These are phyloP conservation scores for Ginglymostoma cirratum DNA, from an alignment of 2,113 vertebrate species.

Conservation along the genomic window DNA sequence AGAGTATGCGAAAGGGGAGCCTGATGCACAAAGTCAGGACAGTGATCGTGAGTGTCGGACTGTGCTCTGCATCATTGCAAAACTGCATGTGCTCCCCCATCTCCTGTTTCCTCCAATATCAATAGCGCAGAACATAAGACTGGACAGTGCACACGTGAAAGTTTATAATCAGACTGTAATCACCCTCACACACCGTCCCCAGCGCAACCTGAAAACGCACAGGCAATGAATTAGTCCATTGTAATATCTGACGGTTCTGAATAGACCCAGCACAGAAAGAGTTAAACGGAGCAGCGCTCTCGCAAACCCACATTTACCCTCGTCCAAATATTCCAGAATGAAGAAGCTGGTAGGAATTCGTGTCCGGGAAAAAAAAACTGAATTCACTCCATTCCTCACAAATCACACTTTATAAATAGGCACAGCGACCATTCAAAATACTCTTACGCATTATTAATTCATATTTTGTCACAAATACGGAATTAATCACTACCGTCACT, in stretches of 20 bases:
- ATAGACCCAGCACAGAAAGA: neutral
- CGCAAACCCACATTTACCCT: neutral
- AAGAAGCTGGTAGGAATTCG: neutral
- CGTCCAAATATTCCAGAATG: conserved; percentile 12
- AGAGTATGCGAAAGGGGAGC: too few species aligned
- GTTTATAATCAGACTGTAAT: too few species aligned
- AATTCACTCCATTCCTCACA: neutral
- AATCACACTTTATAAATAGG: neutral
- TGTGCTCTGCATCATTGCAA: neutral
- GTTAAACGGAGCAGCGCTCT: neutral
- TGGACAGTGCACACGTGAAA: too few species aligned
- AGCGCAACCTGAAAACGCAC: neutral
- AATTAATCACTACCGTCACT: neutral
- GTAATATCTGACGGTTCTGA: neutral
- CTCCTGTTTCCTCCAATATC: too few species aligned
- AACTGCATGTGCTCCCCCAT: neutral
- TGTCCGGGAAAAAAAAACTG: neutral
- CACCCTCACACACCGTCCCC: neutral
- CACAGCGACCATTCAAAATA: neutral
- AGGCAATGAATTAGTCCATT: neutral
- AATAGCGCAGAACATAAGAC: too few species aligned
- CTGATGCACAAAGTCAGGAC: neutral
- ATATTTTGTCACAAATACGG: neutral
- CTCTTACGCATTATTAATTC: neutral
- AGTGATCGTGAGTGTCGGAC: neutral